These are phyloP conservation scores for Agrochola lychnidis DNA, from an alignment of 2,888 invertebrate species.

Conservation along the genomic window DNA sequence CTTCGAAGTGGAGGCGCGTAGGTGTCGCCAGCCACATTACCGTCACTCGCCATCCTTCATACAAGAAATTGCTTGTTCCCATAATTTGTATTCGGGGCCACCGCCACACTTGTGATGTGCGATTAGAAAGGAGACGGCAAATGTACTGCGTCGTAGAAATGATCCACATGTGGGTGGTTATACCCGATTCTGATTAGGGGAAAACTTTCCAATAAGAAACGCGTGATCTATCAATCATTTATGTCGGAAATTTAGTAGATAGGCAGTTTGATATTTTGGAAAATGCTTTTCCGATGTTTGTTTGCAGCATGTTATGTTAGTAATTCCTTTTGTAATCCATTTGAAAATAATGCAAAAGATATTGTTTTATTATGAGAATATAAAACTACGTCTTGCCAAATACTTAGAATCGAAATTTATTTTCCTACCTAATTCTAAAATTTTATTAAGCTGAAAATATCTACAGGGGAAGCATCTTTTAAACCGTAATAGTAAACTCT, in stretches of 20 bases:
- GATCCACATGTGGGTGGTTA: constrained; percentile 81
- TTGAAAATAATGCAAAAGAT: neutral
- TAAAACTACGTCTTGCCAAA: neutral
- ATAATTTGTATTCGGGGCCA: constrained; percentile 89
- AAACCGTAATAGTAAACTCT: no score
- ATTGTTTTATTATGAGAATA: neutral
- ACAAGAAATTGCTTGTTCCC: constrained; percentile 88
- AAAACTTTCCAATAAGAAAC: constrained; percentile 65
- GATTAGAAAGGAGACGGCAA: constrained; percentile 89
- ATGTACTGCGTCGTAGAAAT: constrained; percentile 82
- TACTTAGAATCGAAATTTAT: neutral
- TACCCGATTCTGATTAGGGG: constrained; percentile 72
- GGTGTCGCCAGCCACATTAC: constrained; percentile 84
- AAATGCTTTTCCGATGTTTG: neutral
- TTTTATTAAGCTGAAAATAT: neutral
- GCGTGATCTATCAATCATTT: constrained; percentile 53
- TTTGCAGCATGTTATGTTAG: neutral
- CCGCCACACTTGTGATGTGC: constrained; percentile 86
- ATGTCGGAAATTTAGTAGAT: constrained; percentile 2
- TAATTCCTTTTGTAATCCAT: neutral
- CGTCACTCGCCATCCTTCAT: constrained; percentile 84
- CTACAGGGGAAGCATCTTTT: neutral
- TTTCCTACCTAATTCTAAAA: neutral
- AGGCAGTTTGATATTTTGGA: neutral
- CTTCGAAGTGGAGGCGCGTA: constrained; percentile 85